Evolutionary conservation across 2,113 vertebrate species (phyloP).

Genomic region (Rhinolophus ferrumequinum): DNA sequence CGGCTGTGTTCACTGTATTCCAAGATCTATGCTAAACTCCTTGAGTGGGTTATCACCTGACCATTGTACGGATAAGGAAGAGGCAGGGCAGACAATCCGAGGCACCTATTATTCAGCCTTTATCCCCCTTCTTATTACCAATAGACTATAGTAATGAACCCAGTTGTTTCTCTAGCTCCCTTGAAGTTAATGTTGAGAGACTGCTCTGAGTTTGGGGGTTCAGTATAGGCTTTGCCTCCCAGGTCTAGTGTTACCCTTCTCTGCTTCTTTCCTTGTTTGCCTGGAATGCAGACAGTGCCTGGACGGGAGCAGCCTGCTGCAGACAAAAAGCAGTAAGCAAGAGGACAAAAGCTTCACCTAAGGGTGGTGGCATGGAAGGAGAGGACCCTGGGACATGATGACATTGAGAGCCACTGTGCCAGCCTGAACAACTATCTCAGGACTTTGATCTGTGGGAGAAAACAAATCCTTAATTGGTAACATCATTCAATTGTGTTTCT

Average conservation of each 20-base stretch:
- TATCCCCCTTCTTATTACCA: neutral
- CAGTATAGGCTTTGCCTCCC: neutral
- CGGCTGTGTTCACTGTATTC: neutral
- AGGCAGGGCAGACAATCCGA: neutral
- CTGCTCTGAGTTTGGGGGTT: neutral
- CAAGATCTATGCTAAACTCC: neutral
- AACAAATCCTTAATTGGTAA: neutral
- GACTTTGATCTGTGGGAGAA: neutral
- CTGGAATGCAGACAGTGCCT: neutral
- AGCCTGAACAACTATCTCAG: neutral
- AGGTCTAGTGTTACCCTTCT: neutral
- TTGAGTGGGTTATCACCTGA: neutral
- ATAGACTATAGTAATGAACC: neutral
- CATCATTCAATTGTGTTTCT: neutral
- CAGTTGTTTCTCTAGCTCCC: neutral
- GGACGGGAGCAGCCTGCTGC: neutral
- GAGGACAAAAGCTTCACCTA: neutral
- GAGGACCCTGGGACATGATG: neutral
- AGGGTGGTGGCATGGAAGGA: neutral
- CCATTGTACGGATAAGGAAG: neutral
- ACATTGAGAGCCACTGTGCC: neutral
- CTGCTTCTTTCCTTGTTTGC: neutral
- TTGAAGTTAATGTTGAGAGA: neutral
- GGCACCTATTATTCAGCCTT: neutral
- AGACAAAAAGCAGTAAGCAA: neutral